phyloP scores from a whole-genome alignment of 1,140 invertebrate species.

The Bombus pyrosoma region DNA sequence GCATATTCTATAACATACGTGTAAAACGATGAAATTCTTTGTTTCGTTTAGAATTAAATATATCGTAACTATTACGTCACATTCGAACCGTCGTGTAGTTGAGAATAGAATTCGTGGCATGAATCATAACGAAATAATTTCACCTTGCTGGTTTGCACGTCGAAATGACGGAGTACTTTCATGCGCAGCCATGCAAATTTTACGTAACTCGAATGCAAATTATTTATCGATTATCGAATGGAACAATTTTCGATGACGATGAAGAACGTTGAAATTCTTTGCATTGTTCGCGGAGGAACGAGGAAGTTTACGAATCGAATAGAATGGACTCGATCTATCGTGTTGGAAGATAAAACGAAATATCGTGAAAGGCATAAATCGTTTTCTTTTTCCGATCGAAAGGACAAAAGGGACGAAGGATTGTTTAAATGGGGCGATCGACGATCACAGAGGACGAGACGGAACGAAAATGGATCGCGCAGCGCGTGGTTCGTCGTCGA shows the following conservation, averaged over 20 bases:
- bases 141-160: background rate
- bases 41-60: background rate
- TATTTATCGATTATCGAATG: background rate
- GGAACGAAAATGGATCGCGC: slow-evolving; percentile 23
- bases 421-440: background rate
- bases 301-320: background rate
- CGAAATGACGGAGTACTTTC: slow-evolving; percentile 1
- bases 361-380: background rate
- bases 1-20: background rate
- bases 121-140: slow-evolving; percentile 2
- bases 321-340: too few relatives aligned
- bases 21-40: background rate
- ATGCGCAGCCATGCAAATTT: background rate
- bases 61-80: background rate
- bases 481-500: slow-evolving; percentile 6
- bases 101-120: background rate
- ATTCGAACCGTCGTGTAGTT: background rate
- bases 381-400: background rate
- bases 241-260: background rate
- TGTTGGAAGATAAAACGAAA: too few relatives aligned
- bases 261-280: background rate
- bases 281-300: background rate
- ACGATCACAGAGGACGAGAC: background rate
- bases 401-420: background rate
- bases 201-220: background rate